Conservation (phyloP, 2,888 invertebrate genomes). For the Kryphioiulus occultus region DNA sequence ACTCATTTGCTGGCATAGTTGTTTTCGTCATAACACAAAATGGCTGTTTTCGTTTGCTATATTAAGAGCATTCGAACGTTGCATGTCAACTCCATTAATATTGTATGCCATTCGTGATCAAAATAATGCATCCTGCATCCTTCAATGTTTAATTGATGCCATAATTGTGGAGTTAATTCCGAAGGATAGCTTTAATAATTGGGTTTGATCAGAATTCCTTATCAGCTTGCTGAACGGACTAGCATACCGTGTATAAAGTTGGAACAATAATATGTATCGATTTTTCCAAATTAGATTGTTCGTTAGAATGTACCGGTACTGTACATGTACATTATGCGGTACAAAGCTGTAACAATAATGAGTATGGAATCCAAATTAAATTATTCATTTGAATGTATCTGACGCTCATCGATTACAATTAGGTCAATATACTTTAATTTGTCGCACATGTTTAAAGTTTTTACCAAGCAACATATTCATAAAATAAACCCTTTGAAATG, state of each 20-base stretch:
- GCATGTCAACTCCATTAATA: background rate
- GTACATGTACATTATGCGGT: too few relatives aligned
- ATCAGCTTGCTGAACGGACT: too few relatives aligned
- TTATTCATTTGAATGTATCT: background rate
- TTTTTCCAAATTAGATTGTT: too few relatives aligned
- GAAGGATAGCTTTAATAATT: too few relatives aligned
- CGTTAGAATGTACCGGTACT: too few relatives aligned
- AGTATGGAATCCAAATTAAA: background rate
- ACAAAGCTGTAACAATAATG: too few relatives aligned
- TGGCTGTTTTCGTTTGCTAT: background rate
- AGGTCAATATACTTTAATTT: background rate
- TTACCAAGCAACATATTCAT: background rate
- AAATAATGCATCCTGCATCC: background rate
- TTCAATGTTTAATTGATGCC: background rate
- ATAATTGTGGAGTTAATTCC: too few relatives aligned
- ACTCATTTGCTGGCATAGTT: background rate
- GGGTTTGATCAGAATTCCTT: too few relatives aligned
- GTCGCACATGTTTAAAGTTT: background rate
- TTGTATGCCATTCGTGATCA: background rate
- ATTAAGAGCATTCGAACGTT: background rate
- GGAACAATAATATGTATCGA: too few relatives aligned
- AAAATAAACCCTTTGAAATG: conserved; percentile 4
- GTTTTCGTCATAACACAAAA: background rate
- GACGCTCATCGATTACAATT: background rate
- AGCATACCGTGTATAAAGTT: too few relatives aligned